Base-by-base conservation (phyloP, 2,888 invertebrate genomes). In the Chaetogeoica ovagalla region DNA sequence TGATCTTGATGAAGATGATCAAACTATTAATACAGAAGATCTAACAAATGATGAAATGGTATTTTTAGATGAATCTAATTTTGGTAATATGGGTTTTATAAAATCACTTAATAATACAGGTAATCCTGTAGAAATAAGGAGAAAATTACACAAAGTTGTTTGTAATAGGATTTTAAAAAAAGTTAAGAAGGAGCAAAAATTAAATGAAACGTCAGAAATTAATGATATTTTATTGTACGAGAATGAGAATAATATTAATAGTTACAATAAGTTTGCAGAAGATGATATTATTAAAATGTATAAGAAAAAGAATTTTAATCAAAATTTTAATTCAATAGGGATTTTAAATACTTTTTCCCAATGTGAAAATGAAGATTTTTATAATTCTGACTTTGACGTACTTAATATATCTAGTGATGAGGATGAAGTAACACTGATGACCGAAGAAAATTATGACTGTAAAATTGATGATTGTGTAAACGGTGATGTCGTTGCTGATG, bases 81-180 rank as follows among this genome's bases (percentile, higher is more conserved):
- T n/a, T 2, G n/a, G 4, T 21, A 19, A 2, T 57, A 21, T 11
- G 11, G 48, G 7, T 57, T 3, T 11, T 21, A 6, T 57, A 13
- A 30, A 70, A n/a, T 7, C 70, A 37, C 21, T 1, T 37, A 37
- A 55, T 4, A n/a, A 0, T 7, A 9, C 0, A 57, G 17, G 21
- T 21, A 19, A 75, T 66, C 17, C 39, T 52, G 39, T 52, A 21
- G 55, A 39, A 43, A 19, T 66, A 43, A 65, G 23, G 1, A 75
- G 21, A 75, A 66, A 66, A 66, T 23, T 23, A 74, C 48, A 17
- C 11, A 62, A 74, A 30, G 52, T 63, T 30, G 17, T 74, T 30
- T 7, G 37, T 21, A n/a, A 63, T 23, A 57, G 21, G 19, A 75
- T 66, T 74, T 37, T 23, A 8, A 75, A 63, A 52, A n/a, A 13